Evolutionary conservation across 92 coral and sea anemone species (phyloP).

Genomic region (Epizoanthus illoricatus): DNA sequence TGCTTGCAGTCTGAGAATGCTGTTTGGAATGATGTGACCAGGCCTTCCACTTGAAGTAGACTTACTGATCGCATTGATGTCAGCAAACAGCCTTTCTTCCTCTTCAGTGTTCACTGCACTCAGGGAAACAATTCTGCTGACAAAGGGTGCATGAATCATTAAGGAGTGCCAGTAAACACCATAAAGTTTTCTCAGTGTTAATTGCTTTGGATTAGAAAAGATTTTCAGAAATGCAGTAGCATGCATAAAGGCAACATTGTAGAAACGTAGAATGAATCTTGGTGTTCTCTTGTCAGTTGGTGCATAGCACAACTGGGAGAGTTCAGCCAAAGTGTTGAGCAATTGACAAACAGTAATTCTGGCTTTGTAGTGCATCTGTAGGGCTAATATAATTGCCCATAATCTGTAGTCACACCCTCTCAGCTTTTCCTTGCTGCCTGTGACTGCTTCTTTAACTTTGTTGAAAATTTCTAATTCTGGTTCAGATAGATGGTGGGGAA

Average conservation of each 20-base stretch:
- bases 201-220: neutral
- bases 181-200: slow-evolving; percentile 52
- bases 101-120: slow-evolving; percentile 28
- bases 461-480: slow-evolving; percentile 17
- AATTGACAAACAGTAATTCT: slow-evolving; percentile 10
- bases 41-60: slow-evolving; percentile 23
- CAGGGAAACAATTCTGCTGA: slow-evolving; percentile 14
- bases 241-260: slow-evolving; percentile 39
- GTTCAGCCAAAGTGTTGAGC: slow-evolving; percentile 42
- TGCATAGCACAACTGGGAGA: slow-evolving; percentile 20
- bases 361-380: slow-evolving; percentile 20
- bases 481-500: slow-evolving; percentile 20
- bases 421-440: slow-evolving; percentile 34
- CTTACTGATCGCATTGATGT: slow-evolving; percentile 27
- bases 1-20: slow-evolving; percentile 30
- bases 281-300: slow-evolving; percentile 43
- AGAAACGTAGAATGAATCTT: slow-evolving; percentile 32
- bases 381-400: slow-evolving; percentile 18
- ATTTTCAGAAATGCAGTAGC: slow-evolving; percentile 14
- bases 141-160: slow-evolving; percentile 33
- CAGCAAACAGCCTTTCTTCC: slow-evolving; percentile 38
- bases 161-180: slow-evolving; percentile 54
- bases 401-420: slow-evolving; percentile 34
- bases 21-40: slow-evolving; percentile 23
- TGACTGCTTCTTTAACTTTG: slow-evolving; percentile 12